A percentile compares a stretch with the other conserved stretches of the same genome.
These are phyloP conservation scores for Microctonus aethiopoides DNA, from an alignment of 2,888 invertebrate genomes.

Conservation along the genomic window DNA sequence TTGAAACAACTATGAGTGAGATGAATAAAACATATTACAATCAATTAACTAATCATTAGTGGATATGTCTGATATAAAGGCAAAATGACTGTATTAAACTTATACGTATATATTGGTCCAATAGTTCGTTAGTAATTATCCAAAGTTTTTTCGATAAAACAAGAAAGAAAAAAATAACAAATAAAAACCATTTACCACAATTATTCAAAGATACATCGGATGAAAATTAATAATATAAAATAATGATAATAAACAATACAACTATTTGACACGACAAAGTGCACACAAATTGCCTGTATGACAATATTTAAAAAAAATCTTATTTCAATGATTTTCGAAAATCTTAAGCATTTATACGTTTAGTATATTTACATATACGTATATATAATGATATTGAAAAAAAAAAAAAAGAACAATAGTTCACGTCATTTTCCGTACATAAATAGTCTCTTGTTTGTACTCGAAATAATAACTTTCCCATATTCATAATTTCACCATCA, in stretches of 20 bases:
- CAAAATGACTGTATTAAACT: conserved; percentile 53
- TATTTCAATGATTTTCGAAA: background rate
- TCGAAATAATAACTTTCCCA: conserved; percentile 37
- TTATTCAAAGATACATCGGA: conserved; percentile 9
- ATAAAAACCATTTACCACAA: conserved; percentile 30
- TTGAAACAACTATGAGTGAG: conserved; percentile 19
- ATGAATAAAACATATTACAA: conserved; percentile 3
- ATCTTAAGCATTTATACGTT: background rate
- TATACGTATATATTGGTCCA: conserved; percentile 56
- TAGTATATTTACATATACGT: conserved; percentile 30
- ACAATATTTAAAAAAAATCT: background rate
- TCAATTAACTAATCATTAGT: conserved; percentile 47
- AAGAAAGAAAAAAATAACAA: conserved; percentile 1
- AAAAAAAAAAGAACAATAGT: conserved; percentile 1
- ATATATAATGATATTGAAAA: conserved; percentile 24
- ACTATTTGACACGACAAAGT: conserved; percentile 13
- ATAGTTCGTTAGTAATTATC: conserved; percentile 47
- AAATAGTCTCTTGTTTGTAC: conserved; percentile 39
- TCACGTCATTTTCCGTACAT: conserved; percentile 28
- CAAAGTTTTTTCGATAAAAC: background rate
- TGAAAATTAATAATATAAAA: conserved; percentile 18
- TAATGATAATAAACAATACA: conserved; percentile 24
- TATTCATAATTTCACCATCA: conserved; percentile 12
- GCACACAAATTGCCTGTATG: background rate
- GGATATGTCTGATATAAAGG: conserved; percentile 57